Base-by-base conservation (phyloP, 53 echinoderm and acorn worm species). In the Astropecten irregularis region DNA sequence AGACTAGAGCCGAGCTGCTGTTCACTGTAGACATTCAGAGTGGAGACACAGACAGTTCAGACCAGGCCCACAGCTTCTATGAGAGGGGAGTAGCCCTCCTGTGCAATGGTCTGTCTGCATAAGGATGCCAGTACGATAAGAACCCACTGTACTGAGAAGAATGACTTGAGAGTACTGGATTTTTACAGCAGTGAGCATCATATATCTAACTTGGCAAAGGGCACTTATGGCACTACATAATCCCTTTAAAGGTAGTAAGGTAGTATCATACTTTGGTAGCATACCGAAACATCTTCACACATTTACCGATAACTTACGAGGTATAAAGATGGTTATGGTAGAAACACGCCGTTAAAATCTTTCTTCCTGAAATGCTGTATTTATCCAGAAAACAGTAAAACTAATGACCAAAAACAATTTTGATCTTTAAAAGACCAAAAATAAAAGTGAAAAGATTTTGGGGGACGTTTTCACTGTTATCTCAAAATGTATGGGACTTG, bases 21-120 rank as follows among this genome's bases (percentile, higher is more conserved):
- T 94, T 97, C 85, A 97, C 94, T 1, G 89, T 97, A 23, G 90
- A 90, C 76, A 92, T 97, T 88, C 73, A 90, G 14, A 84, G 82
- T 5, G 85, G 89, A n/a, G 77, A 77, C 42, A 60, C 40, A 26
- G 92, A 94, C 35, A 68, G 83, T 21, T 55, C 82, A 21, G 58
- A 29, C 19, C 50, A 83, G 68, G 95, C 91, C 15, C 92, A 91
- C 40, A 91, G 83, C 69, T 97, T 97, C 90, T 97, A 97, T 60
- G 99, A 97, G 65, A 88, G 99, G 73, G 99, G 99, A 33, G 99
- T 97, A 22, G 99, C 99, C 14, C 83, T 97, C 9, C 83, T 97
- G 21, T 92, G 92, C 73, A 92, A 86, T 66, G 99, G 99, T 5
- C 89, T 95, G 58, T 88, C 93, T 52, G 95, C 92, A 21, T 95